Base-by-base conservation (phyloP, 2,888 invertebrate species). In the Ormia ochracea region DNA sequence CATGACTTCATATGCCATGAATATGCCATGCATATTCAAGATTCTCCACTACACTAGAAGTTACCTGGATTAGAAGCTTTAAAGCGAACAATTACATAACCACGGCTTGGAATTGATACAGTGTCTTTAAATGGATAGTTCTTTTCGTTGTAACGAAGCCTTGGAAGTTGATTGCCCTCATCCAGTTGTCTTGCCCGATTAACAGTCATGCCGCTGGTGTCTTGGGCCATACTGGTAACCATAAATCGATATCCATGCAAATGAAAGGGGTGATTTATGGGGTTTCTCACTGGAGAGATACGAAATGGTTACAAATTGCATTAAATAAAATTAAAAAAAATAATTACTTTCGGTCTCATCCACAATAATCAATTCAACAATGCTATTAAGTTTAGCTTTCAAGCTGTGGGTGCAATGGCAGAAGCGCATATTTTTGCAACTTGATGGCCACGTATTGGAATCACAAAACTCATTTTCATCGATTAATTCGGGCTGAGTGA, bases 401-500 rank as follows among this genome's bases (percentile, higher is more conserved):
- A 86, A 45, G 38, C 85, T 84, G 83, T 88, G 88, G n/a, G 82
- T 70, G 78, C 85, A 85, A 0, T 82, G 41, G 68, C 86, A 86
- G n/a, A 85, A 56, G 31, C 76, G 56, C 28, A 82, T 69, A 21
- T 74, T 81, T 0, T 23, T 26, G 68, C 86, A 86, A 10, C 69
- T 26, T 5, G 77, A 21, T n/a, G 86, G 85, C 66, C 80, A 70
- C 12, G 82, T 70, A 2, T 45, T 17, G 50, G 81, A 83, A 82
- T 85, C 84, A 59, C 89, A 86, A 82, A 85, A 89, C 58, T 85
- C 65, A 21, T 82, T 82, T 69, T 87, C 86, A 69, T 86, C 84
- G 70, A 88, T 84, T 77, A 85, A 81, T 33, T 81, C 78, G 9
- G 83, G 84, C 86, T 96, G 96, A 1, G 95, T 94, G 77, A 96